Base-by-base conservation (phyloP, 1,140 invertebrate species). In the Maniola jurtina region DNA sequence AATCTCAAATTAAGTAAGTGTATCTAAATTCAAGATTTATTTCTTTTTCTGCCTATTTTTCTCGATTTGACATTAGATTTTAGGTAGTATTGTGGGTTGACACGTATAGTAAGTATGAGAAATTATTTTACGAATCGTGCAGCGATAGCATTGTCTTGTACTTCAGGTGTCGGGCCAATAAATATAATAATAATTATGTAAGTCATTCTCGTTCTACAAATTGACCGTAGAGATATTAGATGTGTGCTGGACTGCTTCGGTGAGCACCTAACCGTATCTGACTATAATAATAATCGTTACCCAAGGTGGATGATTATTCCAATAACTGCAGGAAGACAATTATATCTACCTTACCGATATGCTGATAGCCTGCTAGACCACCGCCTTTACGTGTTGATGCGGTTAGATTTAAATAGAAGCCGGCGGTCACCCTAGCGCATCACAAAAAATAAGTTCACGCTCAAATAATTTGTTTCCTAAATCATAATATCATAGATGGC, bases 291-390 rank as follows among this genome's bases (percentile, higher is more conserved):
- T 45, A 45, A 45, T 45, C 42, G 42, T 45, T 45, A 45, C 5
- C 42, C 42, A 6, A 45, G 42, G 42, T 45, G 42, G 42, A 45
- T 45, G 42, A 45, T 45, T 45, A 45, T 45, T 45, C 42, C 13
- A 45, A 45, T 45, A 45, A 45, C 13, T 45, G 42, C 13, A 13
- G 13, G 42, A n/a, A 45, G 42, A 45, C 42, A 45, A 45, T 45
- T 45, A 45, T 45, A 45, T 11, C 42, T 45, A 45, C 9, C 25
- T 25, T 2, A 25, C 25, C 25, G 25, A 25, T 25, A 25, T 25
- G 25, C 10, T 11, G 42, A 45, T 45, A 5, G 9, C 13, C 13
- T 45, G 42, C 13, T 45, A 11, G 42, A 2, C 13, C 9, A 45
- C 1, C 25, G 25, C 9, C 9, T 45, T 6, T 45, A 45, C 42